phyloP scores from a whole-genome alignment of 2,888 invertebrate genomes.

The Dichetophora obliterata region DNA sequence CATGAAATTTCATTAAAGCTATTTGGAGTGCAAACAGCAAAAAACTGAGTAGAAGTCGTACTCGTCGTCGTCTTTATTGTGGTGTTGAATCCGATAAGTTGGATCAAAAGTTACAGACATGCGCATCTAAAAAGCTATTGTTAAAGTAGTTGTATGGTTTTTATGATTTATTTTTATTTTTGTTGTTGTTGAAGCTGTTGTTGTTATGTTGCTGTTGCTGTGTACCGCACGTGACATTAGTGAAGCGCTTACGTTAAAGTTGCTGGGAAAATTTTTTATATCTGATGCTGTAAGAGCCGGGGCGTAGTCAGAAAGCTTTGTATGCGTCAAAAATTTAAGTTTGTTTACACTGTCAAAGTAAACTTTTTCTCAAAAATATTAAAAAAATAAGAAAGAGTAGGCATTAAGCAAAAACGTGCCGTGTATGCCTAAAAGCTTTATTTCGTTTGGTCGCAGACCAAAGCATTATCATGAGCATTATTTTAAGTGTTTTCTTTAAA shows the following conservation, averaged over 20 bases:
- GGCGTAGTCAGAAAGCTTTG: background rate
- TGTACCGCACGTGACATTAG: background rate
- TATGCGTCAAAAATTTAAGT: background rate
- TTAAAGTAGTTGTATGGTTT: background rate
- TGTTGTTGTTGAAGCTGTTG: background rate
- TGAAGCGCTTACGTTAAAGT: background rate
- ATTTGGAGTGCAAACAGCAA: background rate
- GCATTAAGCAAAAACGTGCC: no score
- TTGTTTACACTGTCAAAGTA: background rate
- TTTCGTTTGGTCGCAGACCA: no score
- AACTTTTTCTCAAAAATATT: no score
- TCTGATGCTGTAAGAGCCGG: background rate
- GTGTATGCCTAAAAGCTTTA: no score
- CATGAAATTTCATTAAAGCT: slow-evolving; percentile 13
- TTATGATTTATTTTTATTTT: background rate
- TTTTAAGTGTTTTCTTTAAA: background rate
- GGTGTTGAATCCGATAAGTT: no score
- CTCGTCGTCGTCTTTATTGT: no score
- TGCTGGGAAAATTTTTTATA: background rate
- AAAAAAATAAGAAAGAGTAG: no score
- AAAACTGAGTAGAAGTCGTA: background rate
- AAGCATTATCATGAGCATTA: no score
- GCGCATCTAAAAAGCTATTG: no score
- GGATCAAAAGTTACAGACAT: no score
- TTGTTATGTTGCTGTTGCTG: background rate